Conservation (phyloP, 2,113 vertebrate species). For the Polyodon spathula region DNA sequence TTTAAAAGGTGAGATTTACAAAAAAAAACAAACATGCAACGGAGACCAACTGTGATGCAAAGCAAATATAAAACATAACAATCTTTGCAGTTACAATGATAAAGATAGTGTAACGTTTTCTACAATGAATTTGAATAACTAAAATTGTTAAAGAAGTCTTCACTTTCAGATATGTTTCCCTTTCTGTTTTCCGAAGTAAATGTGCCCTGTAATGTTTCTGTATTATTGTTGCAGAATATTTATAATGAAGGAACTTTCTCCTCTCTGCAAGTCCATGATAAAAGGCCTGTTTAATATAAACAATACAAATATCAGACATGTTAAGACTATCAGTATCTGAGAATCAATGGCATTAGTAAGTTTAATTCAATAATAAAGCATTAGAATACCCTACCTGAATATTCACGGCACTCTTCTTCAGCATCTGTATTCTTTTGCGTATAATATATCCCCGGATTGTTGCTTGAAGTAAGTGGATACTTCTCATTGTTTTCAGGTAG, state of each 20-base stretch:
- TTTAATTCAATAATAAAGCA: not conserved
- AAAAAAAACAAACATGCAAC: no score
- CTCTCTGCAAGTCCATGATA: slow-evolving; percentile 43
- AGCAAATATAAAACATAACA: no score
- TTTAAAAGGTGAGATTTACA: no score
- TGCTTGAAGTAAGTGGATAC: slow-evolving; percentile 46
- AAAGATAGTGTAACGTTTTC: no score
- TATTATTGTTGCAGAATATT: slow-evolving; percentile 30
- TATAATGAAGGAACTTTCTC: slow-evolving; percentile 33
- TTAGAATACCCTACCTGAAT: slow-evolving; percentile 60
- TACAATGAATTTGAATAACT: slow-evolving; percentile 31
- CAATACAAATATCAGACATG: not conserved
- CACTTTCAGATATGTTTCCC: slow-evolving; percentile 29
- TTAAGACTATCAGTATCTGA: not conserved
- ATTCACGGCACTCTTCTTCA: slow-evolving; percentile 46
- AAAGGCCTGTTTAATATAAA: slow-evolving; percentile 33
- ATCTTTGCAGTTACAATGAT: no score
- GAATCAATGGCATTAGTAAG: not conserved
- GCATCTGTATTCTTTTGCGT: slow-evolving; percentile 39
- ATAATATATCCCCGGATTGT: slow-evolving; percentile 40
- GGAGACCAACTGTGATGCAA: no score
- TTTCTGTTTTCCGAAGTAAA: slow-evolving; percentile 31
- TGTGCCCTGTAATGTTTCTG: slow-evolving; percentile 42
- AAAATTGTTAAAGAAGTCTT: slow-evolving; percentile 36
- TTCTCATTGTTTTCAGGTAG: slow-evolving; percentile 35